These are phyloP conservation scores for Pterostichus niger DNA, from an alignment of 2,888 invertebrate genomes.

Conservation along the genomic window DNA sequence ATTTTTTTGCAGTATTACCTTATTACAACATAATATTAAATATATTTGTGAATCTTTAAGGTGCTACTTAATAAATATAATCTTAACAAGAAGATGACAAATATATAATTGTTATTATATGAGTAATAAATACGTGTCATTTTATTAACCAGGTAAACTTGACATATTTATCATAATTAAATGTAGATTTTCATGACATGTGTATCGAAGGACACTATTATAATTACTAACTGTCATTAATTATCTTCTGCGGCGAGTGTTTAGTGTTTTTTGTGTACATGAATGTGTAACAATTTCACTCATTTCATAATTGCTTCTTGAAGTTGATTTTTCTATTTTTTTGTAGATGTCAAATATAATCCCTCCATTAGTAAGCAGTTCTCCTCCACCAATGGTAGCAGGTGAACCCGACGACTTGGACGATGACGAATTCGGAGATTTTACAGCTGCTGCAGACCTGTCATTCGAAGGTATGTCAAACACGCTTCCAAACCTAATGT, in stretches of 20 bases:
- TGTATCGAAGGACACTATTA: conserved; percentile 38
- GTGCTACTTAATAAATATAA: conserved; percentile 55
- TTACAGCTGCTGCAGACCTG: conserved; percentile 77
- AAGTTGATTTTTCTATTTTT: conserved; percentile 29
- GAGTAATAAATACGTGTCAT: conserved; percentile 63
- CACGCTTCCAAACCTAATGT: no score
- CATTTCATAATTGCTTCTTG: neutral
- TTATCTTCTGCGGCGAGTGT: neutral
- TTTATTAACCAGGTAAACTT: conserved; percentile 56
- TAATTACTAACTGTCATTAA: neutral
- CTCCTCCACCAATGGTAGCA: conserved; percentile 80
- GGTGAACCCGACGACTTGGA: conserved; percentile 77
- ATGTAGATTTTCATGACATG: conserved; percentile 47
- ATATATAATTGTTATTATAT: conserved; percentile 17
- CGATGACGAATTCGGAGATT: conserved; percentile 82
- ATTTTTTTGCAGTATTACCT: conserved; percentile 63
- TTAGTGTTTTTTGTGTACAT: no score
- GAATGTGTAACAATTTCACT: neutral
- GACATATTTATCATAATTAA: conserved; percentile 57
- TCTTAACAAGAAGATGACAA: conserved; percentile 32
- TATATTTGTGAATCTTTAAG: conserved; percentile 43
- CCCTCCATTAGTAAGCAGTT: conserved; percentile 80
- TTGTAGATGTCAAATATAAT: conserved; percentile 77
- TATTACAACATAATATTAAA: conserved; percentile 45
- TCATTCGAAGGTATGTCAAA: conserved; percentile 73